phyloP scores from a whole-genome alignment of 2,797 vertebrate species.

The Chaenodraco wilsoni region DNA sequence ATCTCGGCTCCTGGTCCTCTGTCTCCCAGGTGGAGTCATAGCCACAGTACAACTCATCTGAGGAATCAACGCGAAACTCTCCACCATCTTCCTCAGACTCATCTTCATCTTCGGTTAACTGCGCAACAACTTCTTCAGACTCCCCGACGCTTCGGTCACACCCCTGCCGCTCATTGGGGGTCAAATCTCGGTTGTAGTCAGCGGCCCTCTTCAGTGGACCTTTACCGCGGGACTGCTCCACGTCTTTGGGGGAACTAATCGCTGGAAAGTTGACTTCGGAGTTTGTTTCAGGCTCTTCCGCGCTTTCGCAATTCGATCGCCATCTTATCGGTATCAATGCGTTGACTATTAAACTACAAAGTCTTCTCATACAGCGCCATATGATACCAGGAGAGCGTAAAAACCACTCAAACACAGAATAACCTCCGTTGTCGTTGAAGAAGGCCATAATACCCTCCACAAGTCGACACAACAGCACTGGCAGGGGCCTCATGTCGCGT shows the following conservation, averaged over 20 bases:
- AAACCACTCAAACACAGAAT: accelerated
- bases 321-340: accelerated
- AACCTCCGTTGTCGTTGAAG: accelerated
- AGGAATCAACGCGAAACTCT: constrained; percentile 22
- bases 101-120: too few relatives aligned
- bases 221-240: accelerated
- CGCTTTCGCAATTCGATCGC: accelerated
- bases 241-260: accelerated
- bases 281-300: accelerated
- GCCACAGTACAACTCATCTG: constrained; percentile 62
- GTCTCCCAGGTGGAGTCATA: constrained; percentile 92
- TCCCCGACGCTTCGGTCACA: accelerated
- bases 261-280: not conserved
- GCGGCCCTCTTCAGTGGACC: not conserved
- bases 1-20: accelerated
- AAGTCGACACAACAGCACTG: accelerated
- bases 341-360: accelerated
- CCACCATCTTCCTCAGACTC: not conserved
- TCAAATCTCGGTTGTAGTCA: accelerated
- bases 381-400: accelerated
- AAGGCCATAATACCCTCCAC: accelerated
- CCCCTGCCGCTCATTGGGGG: accelerated
- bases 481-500: accelerated
- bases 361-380: accelerated
- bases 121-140: too few relatives aligned